Base-by-base conservation (phyloP, 2,888 invertebrate species). In the Ochropacha duplaris region DNA sequence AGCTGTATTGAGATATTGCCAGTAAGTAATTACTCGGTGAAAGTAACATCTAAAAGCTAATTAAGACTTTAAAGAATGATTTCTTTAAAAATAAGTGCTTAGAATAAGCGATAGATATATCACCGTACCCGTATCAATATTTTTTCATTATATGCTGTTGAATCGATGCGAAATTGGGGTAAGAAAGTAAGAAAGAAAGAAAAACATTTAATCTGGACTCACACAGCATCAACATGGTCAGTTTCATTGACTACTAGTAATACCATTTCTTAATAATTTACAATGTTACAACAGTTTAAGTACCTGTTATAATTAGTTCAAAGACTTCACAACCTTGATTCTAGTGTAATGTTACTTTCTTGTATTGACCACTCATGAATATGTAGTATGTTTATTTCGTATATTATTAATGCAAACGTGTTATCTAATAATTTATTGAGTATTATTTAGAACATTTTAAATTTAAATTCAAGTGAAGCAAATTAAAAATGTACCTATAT, bases 291-390 rank as follows among this genome's bases (percentile, higher is more conserved):
- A 57, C 54, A 54, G 60, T 36, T n/a, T n/a, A n/a, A n/a, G 55
- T 22, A 50, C 54, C 57, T 51, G 57, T 24, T 36, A 54, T 54
- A 66, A 60, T 66, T 61, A 57, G 69, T 66, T 66, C 68, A 71
- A 68, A 69, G 61, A 64, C 65, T 64, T 55, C 44, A 44, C n/a
- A 44, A 44, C 44, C 44, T 44, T 44, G 44, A 44, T 44, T 44
- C 19, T 19, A 19, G 44, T 44, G 19, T 44, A 4, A 44, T 19
- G 19, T 44, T 44, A 44, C 44, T 44, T 44, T 44, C 44, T 44
- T 44, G 44, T 44, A 44, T 19, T 19, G 8, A n/a, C 16, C 3
- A 19, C 6, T 44, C 44, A 19, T 44, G 44, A 44, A 44, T 44
- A 44, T 44, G 14, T 19, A 44, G 19, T 44, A 36, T 4, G 36